A percentile compares a stretch with the other conserved stretches of the same genome.
Conservation (phyloP, 2,113 vertebrate genomes). For the Athene cunicularia region DNA sequence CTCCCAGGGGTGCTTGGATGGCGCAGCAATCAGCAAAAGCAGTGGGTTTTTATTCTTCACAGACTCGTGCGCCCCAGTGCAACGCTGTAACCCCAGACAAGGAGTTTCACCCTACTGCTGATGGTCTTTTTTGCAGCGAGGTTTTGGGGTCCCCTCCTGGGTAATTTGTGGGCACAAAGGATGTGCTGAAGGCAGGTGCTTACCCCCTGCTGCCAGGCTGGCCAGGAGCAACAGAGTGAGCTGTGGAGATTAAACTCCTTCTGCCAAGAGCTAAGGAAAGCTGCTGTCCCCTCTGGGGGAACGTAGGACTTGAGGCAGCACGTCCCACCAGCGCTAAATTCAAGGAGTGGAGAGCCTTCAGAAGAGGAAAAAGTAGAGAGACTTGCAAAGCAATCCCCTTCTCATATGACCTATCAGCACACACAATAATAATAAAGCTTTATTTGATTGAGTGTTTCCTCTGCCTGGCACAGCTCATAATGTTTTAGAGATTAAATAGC, state of each 20-base stretch:
- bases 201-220: not conserved
- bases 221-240: not conserved
- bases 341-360: slow-evolving; percentile 8
- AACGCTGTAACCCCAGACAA: fast-evolving
- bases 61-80: not conserved
- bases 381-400: slow-evolving; percentile 43
- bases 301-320: not conserved
- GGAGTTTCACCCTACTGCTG: too few relatives aligned
- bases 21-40: not conserved
- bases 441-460: slow-evolving; percentile 64
- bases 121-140: not conserved
- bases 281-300: not conserved
- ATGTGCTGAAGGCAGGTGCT: not conserved
- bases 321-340: slow-evolving; percentile 14
- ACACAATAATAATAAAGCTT: slow-evolving; percentile 64
- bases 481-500: slow-evolving; percentile 70
- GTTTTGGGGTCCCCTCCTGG: not conserved
- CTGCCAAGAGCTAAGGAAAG: not conserved
- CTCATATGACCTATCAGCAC: slow-evolving; percentile 27
- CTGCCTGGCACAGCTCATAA: slow-evolving; percentile 50
- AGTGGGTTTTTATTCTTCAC: fast-evolving
- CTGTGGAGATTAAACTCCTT: not conserved
- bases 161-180: not conserved
- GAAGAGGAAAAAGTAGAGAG: not conserved
- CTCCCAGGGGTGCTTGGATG: not conserved